Percentiles rank a stretch among this genome's conserved stretches.
Evolutionary conservation across 2,888 invertebrate species (phyloP).

Genomic region (Lissocephala sabroskyi): DNA sequence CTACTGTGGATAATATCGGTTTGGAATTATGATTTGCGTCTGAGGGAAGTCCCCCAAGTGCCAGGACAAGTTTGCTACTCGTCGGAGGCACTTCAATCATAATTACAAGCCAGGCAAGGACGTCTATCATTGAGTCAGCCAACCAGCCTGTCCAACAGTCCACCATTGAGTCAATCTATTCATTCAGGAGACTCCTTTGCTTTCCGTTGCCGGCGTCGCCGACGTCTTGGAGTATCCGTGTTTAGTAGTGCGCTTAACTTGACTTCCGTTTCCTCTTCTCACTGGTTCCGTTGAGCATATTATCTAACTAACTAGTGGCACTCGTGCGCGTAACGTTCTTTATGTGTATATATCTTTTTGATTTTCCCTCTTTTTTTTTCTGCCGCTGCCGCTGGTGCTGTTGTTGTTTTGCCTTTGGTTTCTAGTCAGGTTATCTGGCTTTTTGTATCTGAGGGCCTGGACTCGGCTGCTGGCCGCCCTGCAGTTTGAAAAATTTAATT

Average conservation of each 20-base stretch:
- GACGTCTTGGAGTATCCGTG: conserved; percentile 15
- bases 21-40: too few species aligned
- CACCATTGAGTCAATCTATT: not conserved
- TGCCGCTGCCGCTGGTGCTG: not conserved
- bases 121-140: conserved; percentile 22
- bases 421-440: conserved; percentile 18
- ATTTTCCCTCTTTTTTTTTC: not conserved
- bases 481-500: conserved; percentile 62
- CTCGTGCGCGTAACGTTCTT: conserved; percentile 63
- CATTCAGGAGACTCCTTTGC: not conserved
- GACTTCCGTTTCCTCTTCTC: conserved; percentile 63
- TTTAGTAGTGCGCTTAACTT: conserved; percentile 53
- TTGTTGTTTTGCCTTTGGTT: not conserved
- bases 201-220: not conserved
- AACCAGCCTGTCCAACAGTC: not conserved
- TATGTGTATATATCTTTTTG: conserved; percentile 21
- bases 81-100: conserved; percentile 17
- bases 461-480: conserved; percentile 25
- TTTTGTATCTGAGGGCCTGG: conserved; percentile 25
- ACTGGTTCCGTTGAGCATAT: conserved; percentile 61
- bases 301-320: conserved; percentile 64
- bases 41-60: too few species aligned
- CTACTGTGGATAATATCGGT: too few species aligned
- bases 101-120: conserved; percentile 27
- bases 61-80: too few species aligned